Conservation (phyloP, 64 coral and sea anemone species). For the Dendrophyllia cribrosa region DNA sequence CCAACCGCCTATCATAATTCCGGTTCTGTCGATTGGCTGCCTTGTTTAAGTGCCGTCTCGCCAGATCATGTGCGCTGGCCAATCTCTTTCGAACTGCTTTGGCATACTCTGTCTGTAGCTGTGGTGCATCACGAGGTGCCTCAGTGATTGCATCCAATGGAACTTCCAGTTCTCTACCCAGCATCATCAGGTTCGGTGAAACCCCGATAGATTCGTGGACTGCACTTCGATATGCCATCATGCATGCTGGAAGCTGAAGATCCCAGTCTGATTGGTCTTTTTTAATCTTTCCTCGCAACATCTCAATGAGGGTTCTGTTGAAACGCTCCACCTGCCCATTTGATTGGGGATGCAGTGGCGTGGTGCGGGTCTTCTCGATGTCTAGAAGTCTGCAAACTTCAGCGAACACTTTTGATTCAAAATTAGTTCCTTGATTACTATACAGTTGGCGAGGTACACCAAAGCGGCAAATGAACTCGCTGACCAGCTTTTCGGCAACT, state of each 20-base stretch:
- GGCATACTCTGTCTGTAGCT: conserved; percentile 2
- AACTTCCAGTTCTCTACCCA: conserved; percentile 46
- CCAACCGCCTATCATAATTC: conserved; percentile 42
- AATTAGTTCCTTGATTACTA: conserved; percentile 57
- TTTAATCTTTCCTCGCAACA: not conserved
- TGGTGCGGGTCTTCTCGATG: conserved; percentile 37
- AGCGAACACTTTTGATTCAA: conserved; percentile 49
- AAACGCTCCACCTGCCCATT: conserved; percentile 47
- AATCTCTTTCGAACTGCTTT: conserved; percentile 35
- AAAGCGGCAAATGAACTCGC: conserved; percentile 41
- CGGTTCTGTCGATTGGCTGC: conserved; percentile 57
- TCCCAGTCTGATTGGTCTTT: conserved; percentile 48
- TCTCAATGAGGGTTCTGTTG: conserved; percentile 35
- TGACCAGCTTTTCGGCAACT: conserved; percentile 38
- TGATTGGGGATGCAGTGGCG: conserved; percentile 34
- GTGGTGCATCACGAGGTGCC: conserved; percentile 21
- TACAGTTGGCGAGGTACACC: conserved; percentile 53
- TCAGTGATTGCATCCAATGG: conserved; percentile 44
- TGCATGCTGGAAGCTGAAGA: not conserved
- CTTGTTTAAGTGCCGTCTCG: conserved; percentile 9
- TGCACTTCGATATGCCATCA: conserved; percentile 58
- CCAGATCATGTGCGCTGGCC: conserved; percentile 13
- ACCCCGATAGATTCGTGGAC: conserved; percentile 12
- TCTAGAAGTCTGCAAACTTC: conserved; percentile 52
- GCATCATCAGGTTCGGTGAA: conserved; percentile 31